Conservation (phyloP, 2,113 vertebrate genomes). For the Alectura lathami region DNA sequence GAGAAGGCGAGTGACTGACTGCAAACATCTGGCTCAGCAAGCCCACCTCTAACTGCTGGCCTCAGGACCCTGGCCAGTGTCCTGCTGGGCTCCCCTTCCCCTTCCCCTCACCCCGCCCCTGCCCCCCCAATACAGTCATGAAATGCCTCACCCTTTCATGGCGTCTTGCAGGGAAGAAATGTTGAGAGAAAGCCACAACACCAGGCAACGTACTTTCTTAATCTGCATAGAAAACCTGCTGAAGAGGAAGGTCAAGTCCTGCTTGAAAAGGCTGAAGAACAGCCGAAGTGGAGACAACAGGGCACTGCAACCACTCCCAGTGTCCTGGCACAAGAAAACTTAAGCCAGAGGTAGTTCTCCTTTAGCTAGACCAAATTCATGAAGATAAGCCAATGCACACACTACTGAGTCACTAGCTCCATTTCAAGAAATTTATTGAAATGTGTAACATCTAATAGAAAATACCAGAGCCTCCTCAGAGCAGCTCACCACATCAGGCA, state of each 20-base stretch:
- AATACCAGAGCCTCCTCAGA: neutral
- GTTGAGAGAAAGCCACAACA: neutral
- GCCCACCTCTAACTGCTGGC: neutral
- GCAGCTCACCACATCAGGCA: neutral
- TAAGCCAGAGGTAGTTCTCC: neutral
- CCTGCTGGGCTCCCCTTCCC: neutral
- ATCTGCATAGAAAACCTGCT: neutral
- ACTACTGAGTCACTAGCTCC: neutral
- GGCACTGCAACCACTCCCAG: neutral
- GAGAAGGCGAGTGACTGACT: neutral
- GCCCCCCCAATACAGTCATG: neutral
- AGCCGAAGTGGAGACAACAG: neutral
- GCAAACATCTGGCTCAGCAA: neutral
- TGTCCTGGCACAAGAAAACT: neutral
- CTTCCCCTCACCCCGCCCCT: too few species aligned
- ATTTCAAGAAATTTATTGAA: constrained; percentile 48
- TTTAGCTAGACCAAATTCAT: neutral
- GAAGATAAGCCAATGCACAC: neutral
- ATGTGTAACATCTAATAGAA: constrained; percentile 23
- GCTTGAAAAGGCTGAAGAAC: neutral
- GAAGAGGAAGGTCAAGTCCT: neutral
- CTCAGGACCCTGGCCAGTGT: neutral
- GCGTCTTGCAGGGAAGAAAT: neutral
- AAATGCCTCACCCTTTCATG: neutral
- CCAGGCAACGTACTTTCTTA: neutral